Evolutionary conservation across 2,888 invertebrate genomes (phyloP).

Genomic region (Zonitis immaculata): DNA sequence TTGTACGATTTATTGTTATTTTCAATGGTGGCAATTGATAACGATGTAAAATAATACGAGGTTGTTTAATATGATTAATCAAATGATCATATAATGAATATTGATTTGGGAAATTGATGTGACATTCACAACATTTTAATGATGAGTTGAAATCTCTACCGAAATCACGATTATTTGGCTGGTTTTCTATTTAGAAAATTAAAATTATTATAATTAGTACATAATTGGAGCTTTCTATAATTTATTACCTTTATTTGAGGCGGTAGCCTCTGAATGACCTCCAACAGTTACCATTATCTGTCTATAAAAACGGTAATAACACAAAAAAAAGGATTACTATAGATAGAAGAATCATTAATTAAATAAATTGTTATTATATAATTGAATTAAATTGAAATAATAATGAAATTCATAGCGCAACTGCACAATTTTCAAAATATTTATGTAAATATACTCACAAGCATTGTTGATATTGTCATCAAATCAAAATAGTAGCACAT

Average conservation of each 20-base stretch:
- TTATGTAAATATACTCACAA: conserved; percentile 39
- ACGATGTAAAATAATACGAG: conserved; percentile 50
- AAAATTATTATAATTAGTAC: too few relatives aligned
- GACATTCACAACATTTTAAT: conserved; percentile 52
- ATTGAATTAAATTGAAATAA: background rate
- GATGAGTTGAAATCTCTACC: too few relatives aligned
- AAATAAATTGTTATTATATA: background rate
- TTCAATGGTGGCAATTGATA: conserved; percentile 51
- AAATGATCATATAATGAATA: conserved; percentile 53
- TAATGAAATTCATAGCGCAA: conserved; percentile 2
- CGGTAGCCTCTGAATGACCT: conserved; percentile 9
- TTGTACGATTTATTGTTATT: conserved; percentile 48
- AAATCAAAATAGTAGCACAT: background rate
- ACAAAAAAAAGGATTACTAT: background rate
- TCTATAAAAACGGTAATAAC: conserved; percentile 9
- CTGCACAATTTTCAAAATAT: background rate
- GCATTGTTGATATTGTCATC: conserved; percentile 25
- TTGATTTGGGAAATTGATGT: conserved; percentile 50
- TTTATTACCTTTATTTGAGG: conserved; percentile 13
- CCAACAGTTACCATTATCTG: conserved; percentile 10
- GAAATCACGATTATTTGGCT: conserved; percentile 22
- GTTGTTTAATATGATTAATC: conserved; percentile 55
- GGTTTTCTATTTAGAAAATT: too few relatives aligned
- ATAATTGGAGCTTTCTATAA: too few relatives aligned
- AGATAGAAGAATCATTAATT: background rate